Evolutionary conservation across 2,113 vertebrate species (phyloP).

Genomic region (Microcebus lehilahytsara): DNA sequence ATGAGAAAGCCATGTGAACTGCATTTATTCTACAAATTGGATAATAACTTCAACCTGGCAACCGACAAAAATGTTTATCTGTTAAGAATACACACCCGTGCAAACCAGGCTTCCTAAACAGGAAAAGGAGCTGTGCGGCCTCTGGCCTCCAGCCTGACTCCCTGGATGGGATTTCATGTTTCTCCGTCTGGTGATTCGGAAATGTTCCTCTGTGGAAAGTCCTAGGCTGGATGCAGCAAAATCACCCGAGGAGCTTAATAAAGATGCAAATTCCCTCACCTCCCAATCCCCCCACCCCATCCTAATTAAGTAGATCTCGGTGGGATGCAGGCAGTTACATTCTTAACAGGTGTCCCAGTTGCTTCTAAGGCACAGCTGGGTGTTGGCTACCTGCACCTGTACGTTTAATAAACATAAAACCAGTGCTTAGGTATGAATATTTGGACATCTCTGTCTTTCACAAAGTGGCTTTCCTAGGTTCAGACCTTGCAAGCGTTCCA

Average conservation of each 20-base stretch:
- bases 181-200: neutral
- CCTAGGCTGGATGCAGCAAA: neutral
- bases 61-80: neutral
- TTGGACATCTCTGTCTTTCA: neutral
- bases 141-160: neutral
- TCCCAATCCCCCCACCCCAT: accelerated
- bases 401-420: neutral
- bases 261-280: neutral
- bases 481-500: neutral
- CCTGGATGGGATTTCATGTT: neutral
- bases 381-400: neutral
- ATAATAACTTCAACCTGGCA: neutral
- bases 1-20: neutral
- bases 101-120: neutral
- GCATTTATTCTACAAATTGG: neutral
- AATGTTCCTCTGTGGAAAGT: neutral
- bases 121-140: neutral
- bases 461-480: neutral
- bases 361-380: neutral
- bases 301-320: neutral
- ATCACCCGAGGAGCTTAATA: neutral
- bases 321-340: too few relatives aligned
- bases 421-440: neutral
- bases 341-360: neutral
- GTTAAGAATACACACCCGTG: neutral